Base-by-base conservation (phyloP, 1,140 invertebrate genomes). In the Metopolophium dirhodum region DNA sequence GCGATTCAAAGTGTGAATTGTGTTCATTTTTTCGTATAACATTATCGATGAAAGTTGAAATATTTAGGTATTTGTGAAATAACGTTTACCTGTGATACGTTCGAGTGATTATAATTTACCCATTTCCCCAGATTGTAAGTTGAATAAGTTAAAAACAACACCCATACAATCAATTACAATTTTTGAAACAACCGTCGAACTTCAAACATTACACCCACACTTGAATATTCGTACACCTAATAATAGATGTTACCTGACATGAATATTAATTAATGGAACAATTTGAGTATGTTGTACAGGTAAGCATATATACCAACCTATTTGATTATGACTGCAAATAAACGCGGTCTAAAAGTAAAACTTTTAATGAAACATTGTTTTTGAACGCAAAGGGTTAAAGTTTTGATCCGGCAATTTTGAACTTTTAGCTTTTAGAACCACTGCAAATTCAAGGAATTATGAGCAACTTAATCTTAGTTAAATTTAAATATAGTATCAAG, bases 331-430 rank as follows among this genome's bases (percentile, higher is more conserved):
- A 83, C 35, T 37, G 23, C 2, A 20, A 85, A 85, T 41, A 85
- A 45, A 85, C 83, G 83, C 23, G 9, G 37, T 85, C 9, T 45
- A 45, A 87, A 49, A n/a, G 26, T 87, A 45, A 87, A 87, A 87
- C 85, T 87, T 87, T 87, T 87, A 47, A 47, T 47, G 45, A 87
- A 87, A 87, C 85, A 87, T 87, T 47, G 85, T 87, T 87, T 87
- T 87, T 47, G 85, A 87, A 49, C 20, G 45, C 45, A 87, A 47
- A 87, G 85, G 45, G 30, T 18, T 47, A 87, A 47, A 87, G 85
- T 87, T 87, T 87, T 87, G 85, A 87, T 87, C 85, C 45, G 30
- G 30, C 14, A 47, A 87, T 49, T 87, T 47, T 7, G 45, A 87
- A 87, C 85, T 47, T 87, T 87, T 49, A 87, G 30, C 41, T 47